Percentiles rank a stretch among this genome's conserved stretches.
Conservation (phyloP, 2,888 invertebrate genomes). For the Leptothorax acervorum region DNA sequence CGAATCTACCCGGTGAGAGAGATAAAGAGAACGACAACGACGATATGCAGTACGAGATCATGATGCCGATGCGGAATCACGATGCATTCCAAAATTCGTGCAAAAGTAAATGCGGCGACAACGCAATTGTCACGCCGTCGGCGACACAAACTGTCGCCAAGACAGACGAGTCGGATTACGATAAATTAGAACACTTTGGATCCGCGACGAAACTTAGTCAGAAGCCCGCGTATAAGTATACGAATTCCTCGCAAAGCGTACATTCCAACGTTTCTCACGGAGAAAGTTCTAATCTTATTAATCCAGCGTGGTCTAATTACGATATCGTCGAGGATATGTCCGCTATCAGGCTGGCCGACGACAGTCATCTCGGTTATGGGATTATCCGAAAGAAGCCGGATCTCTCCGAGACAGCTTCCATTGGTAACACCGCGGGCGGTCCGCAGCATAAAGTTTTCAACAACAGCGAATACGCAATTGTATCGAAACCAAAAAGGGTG, state of each 20-base stretch:
- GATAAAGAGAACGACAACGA: conserved; percentile 78
- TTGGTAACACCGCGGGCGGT: conserved; percentile 83
- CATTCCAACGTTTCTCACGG: conserved; percentile 72
- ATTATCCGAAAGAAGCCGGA: conserved; percentile 89
- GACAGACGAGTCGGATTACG: conserved; percentile 88
- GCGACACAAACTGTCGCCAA: conserved; percentile 78
- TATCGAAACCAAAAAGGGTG: conserved; percentile 94
- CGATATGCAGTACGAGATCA: conserved; percentile 81
- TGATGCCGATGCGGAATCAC: conserved; percentile 71
- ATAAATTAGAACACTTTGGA: conserved; percentile 93
- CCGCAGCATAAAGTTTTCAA: conserved; percentile 91
- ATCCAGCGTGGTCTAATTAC: conserved; percentile 90
- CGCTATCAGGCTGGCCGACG: conserved; percentile 91
- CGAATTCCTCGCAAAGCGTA: conserved; percentile 70
- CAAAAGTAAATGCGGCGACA: conserved; percentile 74
- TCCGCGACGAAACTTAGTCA: conserved; percentile 90
- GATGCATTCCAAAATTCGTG: conserved; percentile 70
- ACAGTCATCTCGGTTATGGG: conserved; percentile 93
- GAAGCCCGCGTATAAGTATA: conserved; percentile 90
- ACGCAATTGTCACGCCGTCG: conserved; percentile 72
- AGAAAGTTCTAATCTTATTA: conserved; percentile 64
- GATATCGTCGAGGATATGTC: conserved; percentile 91
- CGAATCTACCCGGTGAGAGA: conserved; percentile 77
- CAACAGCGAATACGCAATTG: conserved; percentile 93
- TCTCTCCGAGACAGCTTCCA: conserved; percentile 84